Base-by-base conservation (phyloP, 2,888 invertebrate species). In the Silvanus unidentatus region DNA sequence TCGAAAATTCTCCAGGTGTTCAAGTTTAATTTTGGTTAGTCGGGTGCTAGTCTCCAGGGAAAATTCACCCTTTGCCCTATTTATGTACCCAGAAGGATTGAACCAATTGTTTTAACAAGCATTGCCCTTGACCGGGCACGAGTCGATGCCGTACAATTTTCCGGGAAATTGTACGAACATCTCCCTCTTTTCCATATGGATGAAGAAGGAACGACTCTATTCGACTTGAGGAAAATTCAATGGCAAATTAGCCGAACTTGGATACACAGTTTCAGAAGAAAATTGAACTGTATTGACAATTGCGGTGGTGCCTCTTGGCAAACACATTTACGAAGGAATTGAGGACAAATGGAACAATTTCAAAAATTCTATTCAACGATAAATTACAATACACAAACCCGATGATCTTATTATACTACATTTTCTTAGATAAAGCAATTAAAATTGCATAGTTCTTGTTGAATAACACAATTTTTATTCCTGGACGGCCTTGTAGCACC, bases 71-170 rank as follows among this genome's bases (percentile, higher is more conserved):
- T 22, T 22, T 22, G 32, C 5, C 32, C 32, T 12, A n/a, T 12
- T 32, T 32, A 12, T 12, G n/a, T 12, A n/a, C 13, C 32, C 32
- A 5, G 10, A 12, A 12, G 32, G 32, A 32, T 32, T 32, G 4
- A 4, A 9, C n/a, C 32, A 32, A 32, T 32, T 12, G 22, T 22
- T 22, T 22, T 22, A 22, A 22, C 22, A 22, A 22, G 32, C 32
- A 32, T 3, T 55, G 62, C 55, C 64, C 64, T 64, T 64, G 64
- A 64, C 63, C 64, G 61, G 55, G 55, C 64, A 60, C 61, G 60
- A 62, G 62, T 61, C 54, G 22, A 22, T 32, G 11, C 32, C 32
- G 32, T 12, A 12, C 11, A 37, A 16, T 37, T 37, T 37, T 37
- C 37, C 37, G 37, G 37, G 37, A 37, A 37, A 13, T 9, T 11